phyloP scores from a whole-genome alignment of 2,113 vertebrate species.

The Cyanoderma ruficeps region DNA sequence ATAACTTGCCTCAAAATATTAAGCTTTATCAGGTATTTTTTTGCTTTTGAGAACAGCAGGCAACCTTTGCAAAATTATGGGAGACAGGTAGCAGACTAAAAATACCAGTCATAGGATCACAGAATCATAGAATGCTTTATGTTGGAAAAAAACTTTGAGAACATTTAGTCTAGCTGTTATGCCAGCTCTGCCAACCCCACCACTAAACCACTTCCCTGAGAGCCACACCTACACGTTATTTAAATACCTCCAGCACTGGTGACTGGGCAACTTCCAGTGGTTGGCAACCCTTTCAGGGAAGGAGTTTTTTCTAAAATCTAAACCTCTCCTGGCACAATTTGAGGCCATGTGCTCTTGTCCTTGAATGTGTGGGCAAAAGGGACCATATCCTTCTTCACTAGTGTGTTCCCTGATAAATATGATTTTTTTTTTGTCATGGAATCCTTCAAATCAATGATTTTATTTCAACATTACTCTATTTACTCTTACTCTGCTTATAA shows the following conservation, averaged over 20 bases:
- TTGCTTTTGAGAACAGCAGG: neutral
- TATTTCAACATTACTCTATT: neutral
- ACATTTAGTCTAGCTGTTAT: rapidly evolving
- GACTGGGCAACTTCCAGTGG: neutral
- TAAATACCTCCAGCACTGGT: neutral
- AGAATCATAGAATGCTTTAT: neutral
- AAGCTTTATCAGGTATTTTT: neutral
- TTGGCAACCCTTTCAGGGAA: neutral
- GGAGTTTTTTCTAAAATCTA: neutral
- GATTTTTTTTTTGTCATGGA: neutral
- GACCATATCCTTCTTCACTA: neutral
- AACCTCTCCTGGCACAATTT: neutral
- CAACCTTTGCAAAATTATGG: neutral
- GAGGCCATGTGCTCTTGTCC: neutral
- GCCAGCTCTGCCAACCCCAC: neutral
- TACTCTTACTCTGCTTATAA: neutral
- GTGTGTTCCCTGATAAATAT: neutral
- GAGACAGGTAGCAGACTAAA: neutral
- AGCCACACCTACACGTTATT: rapidly evolving
- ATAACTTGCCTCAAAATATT: neutral
- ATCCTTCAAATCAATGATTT: neutral
- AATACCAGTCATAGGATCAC: neutral
- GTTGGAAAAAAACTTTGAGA: neutral
- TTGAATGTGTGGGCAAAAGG: neutral
- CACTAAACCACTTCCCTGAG: neutral